Percentiles rank a stretch among this genome's conserved stretches.
These are phyloP conservation scores for Chrysolophus pictus DNA, from an alignment of 2,797 vertebrate species.

Conservation along the genomic window DNA sequence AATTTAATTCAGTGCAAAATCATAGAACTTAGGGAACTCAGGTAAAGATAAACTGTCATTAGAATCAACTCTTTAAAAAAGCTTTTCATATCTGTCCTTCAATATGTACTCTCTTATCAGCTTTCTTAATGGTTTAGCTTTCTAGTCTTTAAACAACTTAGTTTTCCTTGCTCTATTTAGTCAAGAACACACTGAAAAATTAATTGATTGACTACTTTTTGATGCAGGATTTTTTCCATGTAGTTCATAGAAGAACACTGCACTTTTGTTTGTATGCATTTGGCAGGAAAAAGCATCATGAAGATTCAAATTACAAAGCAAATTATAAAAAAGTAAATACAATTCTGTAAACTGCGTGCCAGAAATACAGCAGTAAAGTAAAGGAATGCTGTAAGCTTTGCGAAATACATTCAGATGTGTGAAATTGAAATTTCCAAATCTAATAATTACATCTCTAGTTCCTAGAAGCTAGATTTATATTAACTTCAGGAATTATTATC, in stretches of 20 bases:
- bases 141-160: conserved; percentile 58
- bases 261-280: background rate
- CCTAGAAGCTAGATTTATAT: background rate
- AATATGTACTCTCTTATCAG: conserved; percentile 58
- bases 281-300: background rate
- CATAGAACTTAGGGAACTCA: background rate
- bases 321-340: background rate
- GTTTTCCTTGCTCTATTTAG: conserved; percentile 49
- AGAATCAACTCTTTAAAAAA: conserved; percentile 45
- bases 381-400: background rate
- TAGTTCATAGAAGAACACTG: background rate
- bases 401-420: background rate
- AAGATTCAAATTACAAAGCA: background rate
- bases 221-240: background rate
- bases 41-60: conserved; percentile 31
- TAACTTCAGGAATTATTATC: background rate
- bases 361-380: background rate
- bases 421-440: background rate
- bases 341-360: background rate
- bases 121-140: conserved; percentile 61
- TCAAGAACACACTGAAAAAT: conserved; percentile 55
- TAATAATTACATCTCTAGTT: background rate
- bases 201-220: conserved; percentile 29
- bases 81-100: conserved; percentile 19
- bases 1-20: background rate